Base-by-base conservation (phyloP, 1,140 invertebrate species). In the Cydia amplana region DNA sequence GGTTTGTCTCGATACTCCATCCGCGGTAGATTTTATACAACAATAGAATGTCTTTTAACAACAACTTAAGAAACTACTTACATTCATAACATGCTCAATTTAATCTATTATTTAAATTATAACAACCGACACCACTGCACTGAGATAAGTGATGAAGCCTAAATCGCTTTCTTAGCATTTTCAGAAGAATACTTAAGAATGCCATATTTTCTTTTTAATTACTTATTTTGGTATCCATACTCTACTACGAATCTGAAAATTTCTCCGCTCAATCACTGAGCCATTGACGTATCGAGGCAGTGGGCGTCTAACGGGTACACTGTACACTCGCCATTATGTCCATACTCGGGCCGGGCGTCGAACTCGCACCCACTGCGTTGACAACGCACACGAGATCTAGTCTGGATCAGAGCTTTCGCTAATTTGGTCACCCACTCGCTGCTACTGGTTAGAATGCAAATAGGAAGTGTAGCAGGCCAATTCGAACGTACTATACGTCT, bases 321-420 rank as follows among this genome's bases (percentile, higher is more conserved):
- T 82, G 46, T 72, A 80, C 81, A 82, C 80, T 82, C 82, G 46
- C 78, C 77, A 82, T 83, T 83, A 83, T 80, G 76, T 78, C 75
- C 79, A 77, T 74, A 76, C 64, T 75, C 80, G 55, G 75, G 60
- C 43, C 77, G 84, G 85, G 76, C 85, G 65, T 83, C 85, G 86
- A 85, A 87, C 86, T 75, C 82, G 79, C 86, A 81, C 86, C 86
- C 86, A 85, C 86, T 79, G 80, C 77, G 65, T 76, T 76, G 78
- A 77, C 78, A 74, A 79, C 70, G 77, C 46, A 73, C 25, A 51
- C 46, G 72, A 51, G 16, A 23, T 60, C 55, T 60, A 60, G 49
- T 40, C 36, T 10, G 49, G n/a, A 51, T 51, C 49, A 7, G 6
- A 51, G 55, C 55, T 60, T 60, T 60, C 55, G 55, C 55, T 23